Base-by-base conservation (phyloP, 1,140 invertebrate genomes). In the Pseudobourletiella spinata region DNA sequence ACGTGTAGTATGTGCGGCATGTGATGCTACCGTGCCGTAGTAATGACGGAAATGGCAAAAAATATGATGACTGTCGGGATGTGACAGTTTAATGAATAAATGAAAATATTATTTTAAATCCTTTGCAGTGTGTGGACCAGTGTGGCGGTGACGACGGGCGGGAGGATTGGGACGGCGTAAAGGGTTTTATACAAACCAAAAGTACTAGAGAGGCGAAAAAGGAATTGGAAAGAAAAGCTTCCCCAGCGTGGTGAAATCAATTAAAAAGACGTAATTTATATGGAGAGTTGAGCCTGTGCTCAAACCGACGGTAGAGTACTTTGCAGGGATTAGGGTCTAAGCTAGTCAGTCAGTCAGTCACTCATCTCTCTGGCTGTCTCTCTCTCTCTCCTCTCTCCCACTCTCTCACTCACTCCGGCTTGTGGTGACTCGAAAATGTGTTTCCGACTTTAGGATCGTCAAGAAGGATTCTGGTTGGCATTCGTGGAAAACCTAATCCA, bases 261-360 rank as follows among this genome's bases (percentile, higher is more conserved):
- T 61, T 61, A 61, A 61, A 61, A 61, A 61, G 59, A 55, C 51
- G 59, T 61, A 61, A 61, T 61, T 61, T 56, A 61, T 61, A 61
- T 39, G 24, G 48, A 35, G 52, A 52, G 58, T 50, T 30, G 44
- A 29, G 30, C 20, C 29, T 32, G 18, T 26, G 50, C 46, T 28
- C 25, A 6, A 48, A 22, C 44, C 44, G 44, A 18, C 44, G 44
- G 44, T 39, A 39, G 32, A 39, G 32, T 48, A 48, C 44, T 48
- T 48, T 48, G 50, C 50, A 30, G 50, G 50, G 50, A 54, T 54
- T 54, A 54, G 3, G 25, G 50, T 22, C 28, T 8, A 54, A 54
- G 50, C 28, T 54, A 54, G 50, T 54, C 50, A 28, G 24, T 26
- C 50, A 54, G 50, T 54, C 25, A 54, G 50, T 54, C 50, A 54